Evolutionary conservation across 1,140 invertebrate species (phyloP).

Genomic region (Cataglyphis hispanica): DNA sequence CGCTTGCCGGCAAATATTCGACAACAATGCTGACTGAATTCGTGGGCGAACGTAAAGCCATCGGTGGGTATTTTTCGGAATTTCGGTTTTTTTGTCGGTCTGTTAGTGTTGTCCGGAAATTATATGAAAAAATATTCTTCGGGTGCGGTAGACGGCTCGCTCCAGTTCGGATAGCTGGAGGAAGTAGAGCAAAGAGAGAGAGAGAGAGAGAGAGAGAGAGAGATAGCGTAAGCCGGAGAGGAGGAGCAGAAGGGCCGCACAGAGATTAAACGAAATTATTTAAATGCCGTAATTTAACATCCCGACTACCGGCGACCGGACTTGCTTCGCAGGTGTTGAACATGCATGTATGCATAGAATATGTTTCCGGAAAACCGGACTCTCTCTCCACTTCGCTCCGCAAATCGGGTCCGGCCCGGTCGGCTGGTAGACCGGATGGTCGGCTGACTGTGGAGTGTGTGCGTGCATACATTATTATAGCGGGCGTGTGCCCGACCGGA

Average conservation of each 20-base stretch:
- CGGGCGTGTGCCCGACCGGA: constrained; percentile 12
- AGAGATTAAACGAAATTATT: constrained; percentile 83
- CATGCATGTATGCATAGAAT: constrained; percentile 83
- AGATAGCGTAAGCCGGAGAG: not conserved
- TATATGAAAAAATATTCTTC: constrained; percentile 53
- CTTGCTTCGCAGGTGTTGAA: constrained; percentile 79
- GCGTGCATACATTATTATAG: constrained; percentile 74
- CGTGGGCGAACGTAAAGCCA: constrained; percentile 17
- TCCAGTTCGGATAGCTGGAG: not conserved
- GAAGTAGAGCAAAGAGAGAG: not conserved
- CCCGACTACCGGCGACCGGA: constrained; percentile 68
- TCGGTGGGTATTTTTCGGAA: constrained; percentile 29
- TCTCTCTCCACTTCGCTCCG: constrained; percentile 39
- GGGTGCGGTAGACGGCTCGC: not conserved
- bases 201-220: constrained; percentile 9
- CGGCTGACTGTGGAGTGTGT: constrained; percentile 63
- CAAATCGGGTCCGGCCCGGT: constrained; percentile 7
- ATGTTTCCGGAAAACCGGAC: constrained; percentile 76
- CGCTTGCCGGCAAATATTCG: constrained; percentile 23
- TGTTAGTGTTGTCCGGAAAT: not conserved
- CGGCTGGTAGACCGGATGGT: constrained; percentile 40
- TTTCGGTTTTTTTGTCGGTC: constrained; percentile 25
- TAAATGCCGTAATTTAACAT: constrained; percentile 83
- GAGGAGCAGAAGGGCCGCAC: constrained; percentile 30
- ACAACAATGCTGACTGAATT: not conserved